These are phyloP conservation scores for Alaudala cheleensis DNA, from an alignment of 2,113 vertebrate species.

Conservation along the genomic window DNA sequence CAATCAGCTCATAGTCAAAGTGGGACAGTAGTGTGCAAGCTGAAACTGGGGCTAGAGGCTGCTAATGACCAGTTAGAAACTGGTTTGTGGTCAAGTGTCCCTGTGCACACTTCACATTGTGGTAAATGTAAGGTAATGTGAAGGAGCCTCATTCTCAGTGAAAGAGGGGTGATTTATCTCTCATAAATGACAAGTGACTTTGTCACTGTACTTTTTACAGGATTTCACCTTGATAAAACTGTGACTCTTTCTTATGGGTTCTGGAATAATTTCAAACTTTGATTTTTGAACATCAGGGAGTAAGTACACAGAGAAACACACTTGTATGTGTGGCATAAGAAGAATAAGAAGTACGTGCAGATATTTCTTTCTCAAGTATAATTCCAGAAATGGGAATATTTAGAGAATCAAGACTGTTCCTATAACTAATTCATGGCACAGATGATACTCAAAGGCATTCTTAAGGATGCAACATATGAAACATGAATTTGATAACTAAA, in stretches of 20 bases:
- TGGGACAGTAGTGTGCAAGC: not conserved
- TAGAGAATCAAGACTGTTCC: not conserved
- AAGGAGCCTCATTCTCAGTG: not conserved
- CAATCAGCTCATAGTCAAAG: not conserved
- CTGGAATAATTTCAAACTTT: not conserved
- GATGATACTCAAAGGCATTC: not conserved
- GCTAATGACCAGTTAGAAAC: not conserved
- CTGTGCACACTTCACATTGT: not conserved
- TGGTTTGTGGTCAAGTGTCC: not conserved
- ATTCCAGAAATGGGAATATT: not conserved
- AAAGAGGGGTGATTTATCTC: not conserved
- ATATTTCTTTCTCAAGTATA: not conserved
- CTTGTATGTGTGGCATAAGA: not conserved
- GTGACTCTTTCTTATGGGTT: not conserved
- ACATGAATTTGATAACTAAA: not conserved
- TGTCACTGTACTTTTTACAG: not conserved
- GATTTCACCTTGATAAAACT: not conserved
- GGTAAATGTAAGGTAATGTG: not conserved
- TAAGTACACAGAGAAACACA: not conserved
- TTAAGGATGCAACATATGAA: not conserved
- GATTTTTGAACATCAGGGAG: not conserved
- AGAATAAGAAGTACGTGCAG: not conserved
- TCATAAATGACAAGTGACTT: not conserved
- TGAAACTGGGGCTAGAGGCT: not conserved
- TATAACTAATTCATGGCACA: not conserved